These are phyloP conservation scores for Apistogramma diplotaenia DNA, from an alignment of 2,113 vertebrate species.

Conservation along the genomic window DNA sequence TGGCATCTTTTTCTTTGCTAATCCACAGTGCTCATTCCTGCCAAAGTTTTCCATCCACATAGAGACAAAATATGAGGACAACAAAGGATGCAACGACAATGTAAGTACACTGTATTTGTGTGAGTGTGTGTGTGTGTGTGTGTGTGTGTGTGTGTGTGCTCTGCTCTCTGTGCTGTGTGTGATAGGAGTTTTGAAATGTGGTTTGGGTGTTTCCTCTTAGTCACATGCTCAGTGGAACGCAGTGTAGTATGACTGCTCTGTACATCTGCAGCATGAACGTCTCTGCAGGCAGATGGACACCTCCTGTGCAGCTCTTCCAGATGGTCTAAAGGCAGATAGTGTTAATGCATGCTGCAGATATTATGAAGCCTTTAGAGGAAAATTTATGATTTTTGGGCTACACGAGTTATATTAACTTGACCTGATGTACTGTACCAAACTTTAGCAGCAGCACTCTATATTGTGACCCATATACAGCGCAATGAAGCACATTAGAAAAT, in stretches of 20 bases:
- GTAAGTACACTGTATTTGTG: conserved; percentile 44
- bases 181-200: neutral
- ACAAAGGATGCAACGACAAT: conserved; percentile 74
- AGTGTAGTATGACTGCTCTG: neutral
- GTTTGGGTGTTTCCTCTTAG: neutral
- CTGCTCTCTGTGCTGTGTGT: neutral
- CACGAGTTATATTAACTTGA: neutral
- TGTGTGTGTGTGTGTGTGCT: too few relatives aligned
- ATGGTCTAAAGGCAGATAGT: neutral
- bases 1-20: neutral
- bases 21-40: conserved; percentile 70
- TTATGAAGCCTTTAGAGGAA: neutral
- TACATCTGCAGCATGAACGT: neutral
- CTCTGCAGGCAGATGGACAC: neutral
- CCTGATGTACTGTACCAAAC: too few relatives aligned
- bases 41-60: conserved; percentile 78
- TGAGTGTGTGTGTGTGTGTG: too few relatives aligned
- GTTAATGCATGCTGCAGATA: neutral
- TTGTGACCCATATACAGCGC: neutral
- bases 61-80: conserved; percentile 77
- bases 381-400: neutral
- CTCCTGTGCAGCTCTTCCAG: neutral
- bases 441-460: neutral
- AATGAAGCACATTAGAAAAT: neutral
- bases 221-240: neutral